Evolutionary conservation across 2,113 vertebrate genomes (phyloP).

Genomic region (Candoia aspera): DNA sequence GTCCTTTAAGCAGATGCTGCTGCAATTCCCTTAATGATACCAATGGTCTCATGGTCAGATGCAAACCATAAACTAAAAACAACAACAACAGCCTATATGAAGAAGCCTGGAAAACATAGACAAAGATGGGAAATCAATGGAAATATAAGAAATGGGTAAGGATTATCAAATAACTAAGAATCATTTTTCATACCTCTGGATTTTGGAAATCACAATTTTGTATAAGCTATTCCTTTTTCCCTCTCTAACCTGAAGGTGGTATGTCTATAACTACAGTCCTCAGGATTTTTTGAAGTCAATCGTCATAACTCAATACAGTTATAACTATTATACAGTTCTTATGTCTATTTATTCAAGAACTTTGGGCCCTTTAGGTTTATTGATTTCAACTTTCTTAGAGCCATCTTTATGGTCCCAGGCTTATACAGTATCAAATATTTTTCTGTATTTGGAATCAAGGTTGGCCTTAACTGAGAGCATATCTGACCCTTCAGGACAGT

Average conservation of each 20-base stretch:
- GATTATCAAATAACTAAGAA: neutral
- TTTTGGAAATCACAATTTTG: neutral
- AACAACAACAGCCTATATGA: neutral
- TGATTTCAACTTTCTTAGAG: neutral
- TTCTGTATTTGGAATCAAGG: neutral
- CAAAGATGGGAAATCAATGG: neutral
- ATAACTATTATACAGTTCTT: neutral
- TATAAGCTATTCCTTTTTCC: neutral
- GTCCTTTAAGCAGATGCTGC: neutral
- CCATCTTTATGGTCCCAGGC: neutral
- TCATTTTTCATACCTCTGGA: constrained; percentile 1
- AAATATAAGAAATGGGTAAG: neutral
- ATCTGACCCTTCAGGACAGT: neutral
- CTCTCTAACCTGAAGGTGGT: neutral
- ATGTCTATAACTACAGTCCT: neutral
- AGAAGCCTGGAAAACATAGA: neutral
- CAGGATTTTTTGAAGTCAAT: neutral
- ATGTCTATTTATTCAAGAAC: neutral
- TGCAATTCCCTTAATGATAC: neutral
- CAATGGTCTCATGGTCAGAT: neutral
- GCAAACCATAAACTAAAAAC: neutral
- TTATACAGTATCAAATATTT: neutral
- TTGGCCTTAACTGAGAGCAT: neutral
- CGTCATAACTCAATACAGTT: neutral
- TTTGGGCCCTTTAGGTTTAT: neutral